phyloP scores from a whole-genome alignment of 2,888 invertebrate species.

The Leptinotarsa tumamoca region DNA sequence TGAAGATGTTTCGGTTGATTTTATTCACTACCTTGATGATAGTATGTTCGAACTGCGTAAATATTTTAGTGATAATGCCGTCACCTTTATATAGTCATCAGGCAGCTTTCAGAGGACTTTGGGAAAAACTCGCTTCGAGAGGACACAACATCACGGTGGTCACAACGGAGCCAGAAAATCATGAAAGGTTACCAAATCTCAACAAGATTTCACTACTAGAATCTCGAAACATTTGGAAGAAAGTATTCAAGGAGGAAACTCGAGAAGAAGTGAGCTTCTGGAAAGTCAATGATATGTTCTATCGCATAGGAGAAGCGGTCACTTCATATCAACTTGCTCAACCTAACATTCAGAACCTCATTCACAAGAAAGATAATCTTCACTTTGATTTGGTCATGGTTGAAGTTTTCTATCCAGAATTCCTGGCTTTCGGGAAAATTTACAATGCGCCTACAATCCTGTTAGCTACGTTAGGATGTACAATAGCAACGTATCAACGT shows the following conservation, averaged over 20 bases:
- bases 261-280: constrained; percentile 31
- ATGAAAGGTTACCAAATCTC: neutral
- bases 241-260: constrained; percentile 29
- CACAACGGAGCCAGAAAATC: constrained; percentile 30
- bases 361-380: constrained; percentile 46
- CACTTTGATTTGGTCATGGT: constrained; percentile 52
- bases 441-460: constrained; percentile 51
- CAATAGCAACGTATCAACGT: constrained; percentile 27
- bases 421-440: constrained; percentile 45
- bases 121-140: neutral
- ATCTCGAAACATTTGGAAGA: constrained; percentile 22
- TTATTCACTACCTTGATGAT: neutral
- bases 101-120: neutral
- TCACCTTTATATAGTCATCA: neutral
- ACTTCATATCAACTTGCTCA: constrained; percentile 29
- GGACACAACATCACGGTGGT: constrained; percentile 13
- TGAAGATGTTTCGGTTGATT: neutral
- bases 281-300: constrained; percentile 33
- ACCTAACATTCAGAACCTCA: constrained; percentile 53
- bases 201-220: neutral
- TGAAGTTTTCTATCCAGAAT: constrained; percentile 46
- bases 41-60: neutral
- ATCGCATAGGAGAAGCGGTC: neutral
- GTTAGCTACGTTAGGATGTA: constrained; percentile 45
- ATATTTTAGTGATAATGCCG: neutral